phyloP scores from a whole-genome alignment of 1,140 invertebrate genomes.

The Streblospio benedicti region DNA sequence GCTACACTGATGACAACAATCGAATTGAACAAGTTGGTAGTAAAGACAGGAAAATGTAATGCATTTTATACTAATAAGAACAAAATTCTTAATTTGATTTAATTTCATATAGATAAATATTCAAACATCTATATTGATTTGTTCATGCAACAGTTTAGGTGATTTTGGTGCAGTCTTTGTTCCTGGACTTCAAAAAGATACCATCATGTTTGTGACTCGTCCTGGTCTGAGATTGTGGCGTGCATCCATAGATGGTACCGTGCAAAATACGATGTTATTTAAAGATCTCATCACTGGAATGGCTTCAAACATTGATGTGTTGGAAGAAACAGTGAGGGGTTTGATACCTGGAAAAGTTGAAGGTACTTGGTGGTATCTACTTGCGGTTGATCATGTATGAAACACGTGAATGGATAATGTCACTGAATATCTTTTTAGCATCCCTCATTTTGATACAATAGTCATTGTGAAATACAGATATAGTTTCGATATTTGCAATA shows the following conservation, averaged over 20 bases:
- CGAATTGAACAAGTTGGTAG: conserved; percentile 70
- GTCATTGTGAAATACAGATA: no score
- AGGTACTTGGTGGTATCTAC: no score
- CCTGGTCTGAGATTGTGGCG: conserved; percentile 74
- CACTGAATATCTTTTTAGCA: no score
- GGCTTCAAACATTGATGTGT: neutral
- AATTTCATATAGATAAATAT: neutral
- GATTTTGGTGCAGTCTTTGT: conserved; percentile 44
- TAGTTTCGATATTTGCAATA: no score
- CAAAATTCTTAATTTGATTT: conserved; percentile 5
- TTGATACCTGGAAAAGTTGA: neutral
- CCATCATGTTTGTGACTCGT: conserved; percentile 61
- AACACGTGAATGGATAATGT: no score
- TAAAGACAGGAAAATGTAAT: conserved; percentile 73
- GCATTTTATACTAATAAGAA: conserved; percentile 6
- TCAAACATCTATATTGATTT: conserved; percentile 1
- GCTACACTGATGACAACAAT: conserved; percentile 54
- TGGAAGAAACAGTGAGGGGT: neutral
- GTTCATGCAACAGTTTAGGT: conserved; percentile 35
- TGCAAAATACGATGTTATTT: conserved; percentile 75
- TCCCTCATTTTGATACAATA: no score
- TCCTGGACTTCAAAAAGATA: conserved; percentile 33
- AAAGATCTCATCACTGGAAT: conserved; percentile 55
- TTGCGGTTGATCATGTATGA: no score
- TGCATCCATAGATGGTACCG: conserved; percentile 62